These are phyloP conservation scores for Palaemon carinicauda DNA, from an alignment of 1,140 invertebrate species.

Conservation along the genomic window DNA sequence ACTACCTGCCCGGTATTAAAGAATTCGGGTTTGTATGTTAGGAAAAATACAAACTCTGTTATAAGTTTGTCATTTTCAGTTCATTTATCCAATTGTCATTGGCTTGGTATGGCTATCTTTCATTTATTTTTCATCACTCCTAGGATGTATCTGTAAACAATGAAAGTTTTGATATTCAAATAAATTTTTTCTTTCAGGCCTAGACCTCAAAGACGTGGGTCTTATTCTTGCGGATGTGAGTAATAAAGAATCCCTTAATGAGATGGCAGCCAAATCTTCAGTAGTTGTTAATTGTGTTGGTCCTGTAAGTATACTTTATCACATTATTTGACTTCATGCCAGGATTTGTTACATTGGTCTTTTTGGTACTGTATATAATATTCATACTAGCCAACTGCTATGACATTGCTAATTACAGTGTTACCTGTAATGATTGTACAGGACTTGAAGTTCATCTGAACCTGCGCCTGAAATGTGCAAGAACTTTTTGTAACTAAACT, in stretches of 20 bases:
- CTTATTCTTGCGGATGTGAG: conserved; percentile 82
- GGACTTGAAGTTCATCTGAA: too few relatives aligned
- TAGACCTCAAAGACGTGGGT: conserved; percentile 69
- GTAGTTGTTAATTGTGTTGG: conserved; percentile 89
- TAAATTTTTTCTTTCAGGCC: conserved; percentile 28
- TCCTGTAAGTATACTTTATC: conserved; percentile 68
- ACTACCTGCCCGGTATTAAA: too few relatives aligned
- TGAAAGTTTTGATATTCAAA: background rate
- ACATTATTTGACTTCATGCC: background rate
- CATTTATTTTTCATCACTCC: too few relatives aligned
- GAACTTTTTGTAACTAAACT: too few relatives aligned
- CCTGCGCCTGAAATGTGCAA: background rate
- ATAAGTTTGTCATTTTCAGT: too few relatives aligned
- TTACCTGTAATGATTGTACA: background rate
- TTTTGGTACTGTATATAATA: too few relatives aligned
- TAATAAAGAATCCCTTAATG: conserved; percentile 75
- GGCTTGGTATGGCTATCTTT: too few relatives aligned
- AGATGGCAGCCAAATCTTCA: conserved; percentile 79
- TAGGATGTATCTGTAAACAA: background rate
- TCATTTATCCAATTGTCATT: too few relatives aligned
- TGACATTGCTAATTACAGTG: background rate
- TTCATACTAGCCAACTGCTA: too few relatives aligned
- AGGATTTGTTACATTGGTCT: background rate
- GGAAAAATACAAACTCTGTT: too few relatives aligned
- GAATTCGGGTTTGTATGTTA: too few relatives aligned